Evolutionary conservation across 2,113 vertebrate species (phyloP).

Genomic region (Elephantulus edwardii): DNA sequence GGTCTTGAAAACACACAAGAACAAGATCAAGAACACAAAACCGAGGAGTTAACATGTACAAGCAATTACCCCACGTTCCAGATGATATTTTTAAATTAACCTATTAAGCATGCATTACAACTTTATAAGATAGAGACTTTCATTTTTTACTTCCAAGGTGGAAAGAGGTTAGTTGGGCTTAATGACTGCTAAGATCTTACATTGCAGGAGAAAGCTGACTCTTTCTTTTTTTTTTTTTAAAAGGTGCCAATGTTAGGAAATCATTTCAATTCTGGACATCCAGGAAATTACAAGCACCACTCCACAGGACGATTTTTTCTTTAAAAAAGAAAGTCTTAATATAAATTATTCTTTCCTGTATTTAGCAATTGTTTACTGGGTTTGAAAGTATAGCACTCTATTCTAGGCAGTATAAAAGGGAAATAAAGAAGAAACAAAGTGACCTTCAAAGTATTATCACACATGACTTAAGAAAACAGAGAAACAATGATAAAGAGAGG

Average conservation of each 20-base stretch:
- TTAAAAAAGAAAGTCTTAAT: neutral
- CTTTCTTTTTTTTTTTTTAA: neutral
- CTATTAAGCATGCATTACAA: neutral
- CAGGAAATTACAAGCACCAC: neutral
- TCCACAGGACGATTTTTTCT: too few relatives aligned
- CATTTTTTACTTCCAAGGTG: neutral
- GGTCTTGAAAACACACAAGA: neutral
- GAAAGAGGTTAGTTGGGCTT: neutral
- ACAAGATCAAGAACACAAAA: neutral
- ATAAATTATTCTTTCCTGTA: neutral
- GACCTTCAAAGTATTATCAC: neutral
- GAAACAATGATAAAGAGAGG: neutral
- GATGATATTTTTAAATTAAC: neutral
- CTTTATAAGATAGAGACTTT: neutral
- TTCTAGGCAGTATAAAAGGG: neutral
- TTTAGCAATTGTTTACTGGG: neutral
- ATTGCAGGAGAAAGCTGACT: neutral
- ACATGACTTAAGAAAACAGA: neutral
- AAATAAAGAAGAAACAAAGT: neutral
- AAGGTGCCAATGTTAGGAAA: neutral
- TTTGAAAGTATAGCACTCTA: neutral
- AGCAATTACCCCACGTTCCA: neutral
- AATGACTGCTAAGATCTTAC: neutral
- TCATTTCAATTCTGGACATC: neutral
- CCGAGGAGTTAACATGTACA: neutral